A percentile compares a stretch with the other conserved stretches of the same genome.
phyloP scores from a whole-genome alignment of 2,888 invertebrate genomes.

The Pandemis heparana region DNA sequence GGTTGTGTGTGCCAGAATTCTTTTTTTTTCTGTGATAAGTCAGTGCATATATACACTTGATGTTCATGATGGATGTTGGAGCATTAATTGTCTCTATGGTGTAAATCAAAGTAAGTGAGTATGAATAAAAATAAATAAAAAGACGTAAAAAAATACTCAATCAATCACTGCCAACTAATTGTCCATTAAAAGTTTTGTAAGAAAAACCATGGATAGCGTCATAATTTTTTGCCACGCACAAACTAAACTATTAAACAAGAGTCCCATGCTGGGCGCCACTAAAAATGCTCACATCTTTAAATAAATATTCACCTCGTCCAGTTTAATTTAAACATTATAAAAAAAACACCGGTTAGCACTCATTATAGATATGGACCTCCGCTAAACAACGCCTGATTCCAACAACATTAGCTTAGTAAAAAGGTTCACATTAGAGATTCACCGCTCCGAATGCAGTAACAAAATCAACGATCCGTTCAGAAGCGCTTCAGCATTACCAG shows the following conservation, averaged over 20 bases:
- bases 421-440: conserved; percentile 5
- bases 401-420: not conserved
- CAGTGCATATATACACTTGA: not conserved
- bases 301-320: not conserved
- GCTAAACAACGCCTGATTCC: no score
- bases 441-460: conserved; percentile 4
- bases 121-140: no score
- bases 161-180: no score
- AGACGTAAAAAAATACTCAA: no score
- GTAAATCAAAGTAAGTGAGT: not conserved
- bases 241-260: not conserved
- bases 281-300: not conserved
- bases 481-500: conserved; percentile 11
- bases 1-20: not conserved
- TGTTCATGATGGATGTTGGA: not conserved
- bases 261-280: conserved; percentile 6
- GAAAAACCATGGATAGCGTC: no score
- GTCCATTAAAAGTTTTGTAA: no score
- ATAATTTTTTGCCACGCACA: no score
- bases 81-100: not conserved
- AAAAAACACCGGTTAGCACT: not conserved
- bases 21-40: not conserved
- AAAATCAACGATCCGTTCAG: conserved; percentile 22
- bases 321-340: not conserved
- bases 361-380: no score